Evolutionary conservation across 2,113 vertebrate genomes (phyloP).

Genomic region (Corvus moneduloides): DNA sequence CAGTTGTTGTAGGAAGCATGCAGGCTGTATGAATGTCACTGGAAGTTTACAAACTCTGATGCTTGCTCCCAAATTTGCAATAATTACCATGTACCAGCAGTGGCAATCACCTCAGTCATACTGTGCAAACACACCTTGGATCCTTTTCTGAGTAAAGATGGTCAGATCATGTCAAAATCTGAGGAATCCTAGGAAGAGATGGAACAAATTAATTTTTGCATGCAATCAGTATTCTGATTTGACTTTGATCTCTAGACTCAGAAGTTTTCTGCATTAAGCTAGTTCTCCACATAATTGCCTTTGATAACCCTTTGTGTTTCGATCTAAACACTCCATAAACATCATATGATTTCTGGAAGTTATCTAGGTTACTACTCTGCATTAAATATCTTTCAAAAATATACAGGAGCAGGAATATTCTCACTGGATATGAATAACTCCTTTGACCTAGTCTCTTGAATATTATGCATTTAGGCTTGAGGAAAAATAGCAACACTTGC

Average conservation of each 20-base stretch:
- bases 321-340: neutral
- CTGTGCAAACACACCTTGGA: neutral
- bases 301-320: conserved; percentile 41
- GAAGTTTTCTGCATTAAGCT: conserved; percentile 26
- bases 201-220: conserved; percentile 45
- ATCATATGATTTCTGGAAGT: neutral
- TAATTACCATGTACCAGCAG: neutral
- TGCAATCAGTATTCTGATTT: conserved; percentile 34
- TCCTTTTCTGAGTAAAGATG: conserved; percentile 2
- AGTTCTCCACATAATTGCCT: conserved; percentile 10
- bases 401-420: neutral
- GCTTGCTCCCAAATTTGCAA: neutral
- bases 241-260: conserved; percentile 31
- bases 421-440: neutral
- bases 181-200: conserved; percentile 5
- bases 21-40: neutral
- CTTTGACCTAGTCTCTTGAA: neutral
- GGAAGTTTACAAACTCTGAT: neutral
- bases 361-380: conserved; percentile 22
- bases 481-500: neutral
- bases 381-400: neutral
- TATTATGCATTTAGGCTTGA: neutral
- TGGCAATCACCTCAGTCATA: neutral
- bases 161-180: conserved; percentile 22
- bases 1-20: neutral